Evolutionary conservation across 2,888 invertebrate species (phyloP), one percentile per base, ranked within the genome.

Genomic region (Heterodera filipjevi): DNA sequence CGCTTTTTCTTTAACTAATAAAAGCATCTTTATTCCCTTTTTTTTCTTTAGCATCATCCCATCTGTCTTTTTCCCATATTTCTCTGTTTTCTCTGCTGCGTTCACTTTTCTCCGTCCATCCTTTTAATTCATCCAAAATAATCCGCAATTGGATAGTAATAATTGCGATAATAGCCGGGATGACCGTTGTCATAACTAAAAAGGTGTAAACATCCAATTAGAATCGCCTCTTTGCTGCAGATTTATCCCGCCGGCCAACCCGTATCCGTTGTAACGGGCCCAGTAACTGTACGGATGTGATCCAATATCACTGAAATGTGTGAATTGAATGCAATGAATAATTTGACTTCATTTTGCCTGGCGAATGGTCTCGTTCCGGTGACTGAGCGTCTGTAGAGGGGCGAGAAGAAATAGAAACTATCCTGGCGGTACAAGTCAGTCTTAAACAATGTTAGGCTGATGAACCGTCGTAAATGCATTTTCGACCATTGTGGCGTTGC

Each of bases 181-280:
- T 85, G 84, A 81, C 85, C 85, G 79, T 86, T 84, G 83, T 87
- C 85, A 78, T 86, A 80, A 27, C 81, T 81, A 46, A 49, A 80
- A 12, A 6, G 12, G 59, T 49, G 44, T 12, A 71, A 71, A n/a
- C n/a, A n/a, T n/a, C n/a, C 10, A 19, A 32, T 16, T 66, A 30
- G 3, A 5, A 5, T n/a, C n/a, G n/a, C n/a, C n/a, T n/a, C n/a
- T n/a, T n/a, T n/a, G n/a, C n/a, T n/a, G n/a, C n/a, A n/a, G n/a
- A n/a, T n/a, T n/a, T n/a, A n/a, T n/a, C n/a, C n/a, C n/a, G n/a
- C n/a, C n/a, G 12, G 8, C 78, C 73, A 66, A 86, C 86, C 82
- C 83, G 77, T 87, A 87, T 72, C 84, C 84, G 83, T 87, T 87
- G 85, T 87, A 87, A 71, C 87, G 83, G 49, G 85, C 86, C 86